A percentile compares a stretch with the other conserved stretches of the same genome.
Conservation (phyloP, 2,888 invertebrate genomes). For the Oscheius myriophilus region DNA sequence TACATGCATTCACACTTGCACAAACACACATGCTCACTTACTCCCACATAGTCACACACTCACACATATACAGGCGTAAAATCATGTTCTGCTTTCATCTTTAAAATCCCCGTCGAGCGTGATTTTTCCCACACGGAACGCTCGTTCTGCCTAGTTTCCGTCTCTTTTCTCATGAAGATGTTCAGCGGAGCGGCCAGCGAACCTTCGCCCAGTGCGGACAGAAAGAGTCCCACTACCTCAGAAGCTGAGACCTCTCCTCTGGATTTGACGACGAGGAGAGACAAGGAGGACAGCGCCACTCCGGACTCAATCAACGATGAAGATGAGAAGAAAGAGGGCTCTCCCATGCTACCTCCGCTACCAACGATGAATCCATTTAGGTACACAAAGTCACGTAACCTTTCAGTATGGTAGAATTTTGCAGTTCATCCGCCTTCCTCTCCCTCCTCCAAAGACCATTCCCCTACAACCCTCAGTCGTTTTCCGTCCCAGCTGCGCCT, state of each 20-base stretch:
- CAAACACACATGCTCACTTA: no score
- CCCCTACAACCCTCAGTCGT: conserved; percentile 27
- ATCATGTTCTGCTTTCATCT: no score
- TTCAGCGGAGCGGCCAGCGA: conserved; percentile 45
- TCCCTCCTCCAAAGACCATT: conserved; percentile 57
- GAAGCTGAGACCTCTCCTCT: conserved; percentile 27
- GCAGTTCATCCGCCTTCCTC: conserved; percentile 50
- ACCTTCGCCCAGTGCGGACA: conserved; percentile 36
- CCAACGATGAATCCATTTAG: conserved; percentile 24
- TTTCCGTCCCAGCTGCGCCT: conserved; percentile 4
- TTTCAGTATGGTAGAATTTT: conserved; percentile 20
- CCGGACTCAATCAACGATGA: conserved; percentile 66
- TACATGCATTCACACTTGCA: no score
- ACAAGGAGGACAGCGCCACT: conserved; percentile 68
- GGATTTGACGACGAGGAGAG: conserved; percentile 15
- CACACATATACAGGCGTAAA: no score
- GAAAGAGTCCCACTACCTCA: conserved; percentile 27
- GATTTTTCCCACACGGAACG: no score
- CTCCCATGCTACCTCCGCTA: conserved; percentile 23
- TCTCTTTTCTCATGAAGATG: conserved; percentile 1
- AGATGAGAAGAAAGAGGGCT: conserved; percentile 36
- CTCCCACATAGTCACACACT: no score
- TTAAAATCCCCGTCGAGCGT: no score
- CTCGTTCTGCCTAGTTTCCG: no score
- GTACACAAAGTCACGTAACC: background rate